Percentiles rank a stretch among this genome's conserved stretches.
These are phyloP conservation scores for Nymphalis c-album DNA, from an alignment of 2,888 invertebrate species.

Conservation along the genomic window DNA sequence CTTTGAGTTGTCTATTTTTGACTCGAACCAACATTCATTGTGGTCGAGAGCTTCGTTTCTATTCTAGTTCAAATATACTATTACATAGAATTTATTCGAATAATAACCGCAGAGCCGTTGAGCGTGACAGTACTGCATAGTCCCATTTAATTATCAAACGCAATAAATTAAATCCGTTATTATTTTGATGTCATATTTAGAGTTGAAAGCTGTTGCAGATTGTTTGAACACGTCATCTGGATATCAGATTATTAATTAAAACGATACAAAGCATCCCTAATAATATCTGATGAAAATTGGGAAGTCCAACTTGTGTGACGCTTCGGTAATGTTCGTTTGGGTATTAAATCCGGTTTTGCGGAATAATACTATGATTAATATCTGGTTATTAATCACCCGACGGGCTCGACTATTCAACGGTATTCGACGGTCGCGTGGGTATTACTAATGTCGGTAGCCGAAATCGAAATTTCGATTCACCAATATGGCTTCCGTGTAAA, in stretches of 20 bases:
- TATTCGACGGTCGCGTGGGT: slow-evolving; percentile 53
- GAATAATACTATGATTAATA: slow-evolving; percentile 42
- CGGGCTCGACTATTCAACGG: slow-evolving; percentile 66
- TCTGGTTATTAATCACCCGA: slow-evolving; percentile 42
- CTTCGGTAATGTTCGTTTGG: slow-evolving; percentile 55
- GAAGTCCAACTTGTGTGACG: slow-evolving; percentile 35
- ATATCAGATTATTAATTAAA: slow-evolving; percentile 29
- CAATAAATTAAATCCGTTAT: slow-evolving; percentile 34
- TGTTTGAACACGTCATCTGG: slow-evolving; percentile 26
- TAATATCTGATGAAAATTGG: slow-evolving; percentile 33
- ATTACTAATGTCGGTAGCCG: slow-evolving; percentile 47
- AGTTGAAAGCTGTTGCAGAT: slow-evolving; percentile 18
- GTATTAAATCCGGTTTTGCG: slow-evolving; percentile 41
- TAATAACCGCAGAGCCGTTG: background rate
- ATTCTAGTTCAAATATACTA: slow-evolving; percentile 10
- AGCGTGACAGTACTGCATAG: background rate
- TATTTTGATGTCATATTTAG: slow-evolving; percentile 20
- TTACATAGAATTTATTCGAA: slow-evolving; percentile 12
- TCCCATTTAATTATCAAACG: slow-evolving; percentile 26
- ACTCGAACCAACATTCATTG: background rate
- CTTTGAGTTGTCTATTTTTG: slow-evolving; percentile 4
- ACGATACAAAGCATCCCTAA: slow-evolving; percentile 22
- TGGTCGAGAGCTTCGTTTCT: slow-evolving; percentile 5
- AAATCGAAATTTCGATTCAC: slow-evolving; percentile 52
- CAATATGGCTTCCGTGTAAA: slow-evolving; percentile 9